Evolutionary conservation across 2,797 vertebrate species (phyloP).

Genomic region (Gallinago stenura): DNA sequence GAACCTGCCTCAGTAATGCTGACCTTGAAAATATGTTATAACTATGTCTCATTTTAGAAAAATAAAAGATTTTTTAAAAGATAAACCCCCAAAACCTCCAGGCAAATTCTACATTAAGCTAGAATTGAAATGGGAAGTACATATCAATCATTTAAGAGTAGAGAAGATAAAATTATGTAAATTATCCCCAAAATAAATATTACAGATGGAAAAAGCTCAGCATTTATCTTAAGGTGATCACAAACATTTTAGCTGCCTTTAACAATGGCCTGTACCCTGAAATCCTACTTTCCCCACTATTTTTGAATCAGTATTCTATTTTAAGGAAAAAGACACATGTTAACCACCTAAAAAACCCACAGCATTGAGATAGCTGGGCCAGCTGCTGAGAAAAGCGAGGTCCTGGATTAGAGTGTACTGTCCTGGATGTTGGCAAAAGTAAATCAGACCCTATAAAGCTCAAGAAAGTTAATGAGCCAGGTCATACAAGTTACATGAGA

Average conservation of each 20-base stretch:
- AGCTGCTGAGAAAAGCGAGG: neutral
- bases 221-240: neutral
- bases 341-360: rapidly evolving
- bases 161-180: neutral
- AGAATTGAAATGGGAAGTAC: neutral
- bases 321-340: neutral
- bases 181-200: neutral
- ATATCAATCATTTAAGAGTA: neutral
- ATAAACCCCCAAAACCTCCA: neutral
- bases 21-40: neutral
- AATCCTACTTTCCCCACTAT: neutral
- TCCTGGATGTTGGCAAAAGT: neutral
- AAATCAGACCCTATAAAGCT: neutral
- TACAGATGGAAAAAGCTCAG: neutral
- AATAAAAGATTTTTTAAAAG: neutral
- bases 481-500: neutral
- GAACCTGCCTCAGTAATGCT: neutral
- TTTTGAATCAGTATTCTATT: neutral
- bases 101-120: neutral
- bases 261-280: neutral
- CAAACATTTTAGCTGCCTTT: neutral
- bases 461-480: neutral
- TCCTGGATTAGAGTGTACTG: neutral
- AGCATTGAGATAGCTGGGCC: neutral
- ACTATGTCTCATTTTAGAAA: neutral